Percentiles rank a stretch among this genome's conserved stretches.
Conservation (phyloP, 1,140 invertebrate species). For the Cydia strobilella region DNA sequence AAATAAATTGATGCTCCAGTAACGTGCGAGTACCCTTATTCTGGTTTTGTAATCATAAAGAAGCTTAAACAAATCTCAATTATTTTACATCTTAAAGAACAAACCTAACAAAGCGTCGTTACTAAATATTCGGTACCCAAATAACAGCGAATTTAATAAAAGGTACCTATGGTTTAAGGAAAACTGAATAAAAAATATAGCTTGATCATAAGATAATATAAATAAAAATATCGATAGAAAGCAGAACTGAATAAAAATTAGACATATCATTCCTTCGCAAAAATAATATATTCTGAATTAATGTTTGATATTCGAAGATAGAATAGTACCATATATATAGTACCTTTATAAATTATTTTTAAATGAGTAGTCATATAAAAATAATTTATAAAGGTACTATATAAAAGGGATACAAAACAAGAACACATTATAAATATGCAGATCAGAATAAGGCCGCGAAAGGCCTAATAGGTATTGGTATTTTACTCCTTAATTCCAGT, state of each 20-base stretch:
- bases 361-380: neutral
- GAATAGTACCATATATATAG: no score
- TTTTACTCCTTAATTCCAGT: conserved; percentile 59
- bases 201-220: no score
- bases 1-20: conserved; percentile 71
- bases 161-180: no score
- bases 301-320: no score
- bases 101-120: neutral
- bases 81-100: neutral
- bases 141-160: no score
- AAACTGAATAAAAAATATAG: no score
- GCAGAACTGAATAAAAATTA: no score
- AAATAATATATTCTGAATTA: no score
- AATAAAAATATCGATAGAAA: no score
- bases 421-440: neutral
- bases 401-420: neutral
- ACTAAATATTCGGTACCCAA: neutral
- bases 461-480: conserved; percentile 66
- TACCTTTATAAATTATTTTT: no score
- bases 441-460: conserved; percentile 21
- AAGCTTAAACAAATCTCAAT: neutral
- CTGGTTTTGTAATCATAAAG: neutral
- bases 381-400: neutral
- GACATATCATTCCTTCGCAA: no score
- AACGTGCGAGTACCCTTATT: conserved; percentile 41